Conservation (phyloP, 1,140 invertebrate genomes). For the Cotesia chilonis region DNA sequence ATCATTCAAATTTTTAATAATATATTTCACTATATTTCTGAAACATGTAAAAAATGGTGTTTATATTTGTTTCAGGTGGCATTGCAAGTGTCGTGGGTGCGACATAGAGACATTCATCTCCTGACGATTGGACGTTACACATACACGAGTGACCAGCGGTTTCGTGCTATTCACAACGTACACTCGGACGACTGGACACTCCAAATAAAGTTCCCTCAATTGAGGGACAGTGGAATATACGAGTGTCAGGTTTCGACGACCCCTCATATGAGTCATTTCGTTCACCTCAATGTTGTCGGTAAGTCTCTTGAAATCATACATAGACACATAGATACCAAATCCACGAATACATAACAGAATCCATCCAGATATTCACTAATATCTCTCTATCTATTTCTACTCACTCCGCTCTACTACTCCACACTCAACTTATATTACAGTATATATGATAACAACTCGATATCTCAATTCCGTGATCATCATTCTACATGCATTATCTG, state of each 20-base stretch:
- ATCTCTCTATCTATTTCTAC: too few species aligned
- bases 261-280: conserved; percentile 86
- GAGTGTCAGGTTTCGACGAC: conserved; percentile 92
- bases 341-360: neutral
- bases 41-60: neutral
- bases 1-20: too few species aligned
- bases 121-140: conserved; percentile 90
- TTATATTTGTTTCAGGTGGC: conserved; percentile 70
- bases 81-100: conserved; percentile 88
- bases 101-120: conserved; percentile 87
- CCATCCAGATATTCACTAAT: too few species aligned
- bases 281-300: conserved; percentile 87
- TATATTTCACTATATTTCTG: too few species aligned
- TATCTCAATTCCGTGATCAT: neutral
- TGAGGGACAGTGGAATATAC: conserved; percentile 85
- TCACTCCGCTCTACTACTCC: too few species aligned
- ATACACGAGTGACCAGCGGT: conserved; percentile 90
- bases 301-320: conserved; percentile 63
- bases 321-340: neutral
- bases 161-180: conserved; percentile 83
- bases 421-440: too few species aligned
- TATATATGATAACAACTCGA: neutral
- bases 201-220: conserved; percentile 85
- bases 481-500: conserved; percentile 6
- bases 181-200: conserved; percentile 90